Base-by-base conservation (phyloP, 2,888 invertebrate genomes). In the Arctia plantaginis region DNA sequence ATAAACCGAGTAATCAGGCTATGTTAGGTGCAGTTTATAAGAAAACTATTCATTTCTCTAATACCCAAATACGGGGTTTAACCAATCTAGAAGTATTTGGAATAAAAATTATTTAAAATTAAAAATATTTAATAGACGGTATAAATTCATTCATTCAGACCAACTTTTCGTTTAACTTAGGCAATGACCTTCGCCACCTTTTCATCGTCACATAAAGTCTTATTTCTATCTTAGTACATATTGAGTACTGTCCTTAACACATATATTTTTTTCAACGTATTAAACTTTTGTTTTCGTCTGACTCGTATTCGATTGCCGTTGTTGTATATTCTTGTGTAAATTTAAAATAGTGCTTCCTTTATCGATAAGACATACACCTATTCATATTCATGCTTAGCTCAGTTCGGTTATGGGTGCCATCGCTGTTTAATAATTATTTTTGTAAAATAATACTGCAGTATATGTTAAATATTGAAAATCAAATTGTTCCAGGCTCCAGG, bases 401-500 rank as follows among this genome's bases (percentile, higher is more conserved):
- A 27, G 30, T 30, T 30, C 44, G 47, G 67, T 47, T 67, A 30
- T 47, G 47, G 44, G 33, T 33, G 33, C 0, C 23, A 12, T 18
- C 18, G 18, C 62, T 62, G 18, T 62, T 62, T 30, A 59, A 27
- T 59, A 15, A 27, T 68, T 27, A 51, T 30, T 30, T 47, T 27
- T 39, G n/a, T 44, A 18, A 35, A 1, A 27, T 67, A 27, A 33
- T 18, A 47, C 64, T 18, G 23, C 10, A 18, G 3, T 47, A 66
- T 39, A 51, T 12, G 13, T 67, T 66, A n/a, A 72, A 23, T 51
- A 39, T 47, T 62, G n/a, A 33, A 44, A 59, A 68, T 71, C 77
- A 74, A 82, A 74, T 93, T 94, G 90, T 93, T 93, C 59, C 87
- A 95, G 95, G 94, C 10, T 23, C 73, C 8, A 47, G 76, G 51